Percentiles rank a stretch among this genome's conserved stretches.
phyloP scores from a whole-genome alignment of 2,888 invertebrate genomes.

The Lasioglossum morio region DNA sequence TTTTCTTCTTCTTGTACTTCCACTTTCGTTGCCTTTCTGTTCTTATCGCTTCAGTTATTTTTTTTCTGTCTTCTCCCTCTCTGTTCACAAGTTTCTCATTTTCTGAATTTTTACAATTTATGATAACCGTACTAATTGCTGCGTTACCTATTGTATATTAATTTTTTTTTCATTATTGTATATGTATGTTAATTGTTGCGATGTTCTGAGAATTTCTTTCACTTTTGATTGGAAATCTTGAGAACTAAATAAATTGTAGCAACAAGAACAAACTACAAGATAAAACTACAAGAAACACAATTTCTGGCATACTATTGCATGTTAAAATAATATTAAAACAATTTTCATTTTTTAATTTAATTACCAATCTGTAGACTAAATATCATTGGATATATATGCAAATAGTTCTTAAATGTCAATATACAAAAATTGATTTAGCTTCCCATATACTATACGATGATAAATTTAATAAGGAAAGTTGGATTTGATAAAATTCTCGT shows the following conservation, averaged over 20 bases:
- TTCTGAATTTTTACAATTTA: not conserved
- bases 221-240: not conserved
- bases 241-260: not conserved
- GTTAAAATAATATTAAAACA: not conserved
- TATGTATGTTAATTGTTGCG: not conserved
- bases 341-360: not conserved
- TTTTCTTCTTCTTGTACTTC: not conserved
- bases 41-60: conserved; percentile 23
- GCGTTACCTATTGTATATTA: not conserved
- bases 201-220: not conserved
- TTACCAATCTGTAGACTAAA: not conserved
- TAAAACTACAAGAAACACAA: too few relatives aligned
- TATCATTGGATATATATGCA: not conserved
- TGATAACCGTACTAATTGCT: too few relatives aligned
- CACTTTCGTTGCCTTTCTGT: not conserved
- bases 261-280: too few relatives aligned
- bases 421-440: not conserved
- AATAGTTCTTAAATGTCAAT: not conserved
- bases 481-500: not conserved
- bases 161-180: too few relatives aligned
- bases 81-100: not conserved
- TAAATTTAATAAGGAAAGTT: not conserved
- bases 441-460: not conserved
- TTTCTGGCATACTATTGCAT: not conserved
- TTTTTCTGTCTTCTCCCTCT: not conserved